Conservation (phyloP, 1,140 invertebrate species). For the Aphelenchoides avenae region DNA sequence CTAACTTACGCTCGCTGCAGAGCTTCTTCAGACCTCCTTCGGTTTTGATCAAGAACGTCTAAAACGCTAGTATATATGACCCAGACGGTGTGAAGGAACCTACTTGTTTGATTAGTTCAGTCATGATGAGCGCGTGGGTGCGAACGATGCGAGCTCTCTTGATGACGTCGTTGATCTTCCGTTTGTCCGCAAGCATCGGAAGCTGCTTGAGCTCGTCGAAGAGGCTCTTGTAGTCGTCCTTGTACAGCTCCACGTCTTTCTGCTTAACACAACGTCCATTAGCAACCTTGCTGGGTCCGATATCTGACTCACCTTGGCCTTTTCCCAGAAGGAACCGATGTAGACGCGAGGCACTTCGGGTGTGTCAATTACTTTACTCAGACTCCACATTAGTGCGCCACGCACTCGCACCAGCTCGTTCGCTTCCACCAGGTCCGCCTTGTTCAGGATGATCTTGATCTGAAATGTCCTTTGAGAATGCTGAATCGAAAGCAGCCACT, state of each 20-base stretch:
- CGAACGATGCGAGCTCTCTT: constrained; percentile 7
- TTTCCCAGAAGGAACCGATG: constrained; percentile 35
- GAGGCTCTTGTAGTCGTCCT: constrained; percentile 3
- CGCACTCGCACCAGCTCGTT: constrained; percentile 24
- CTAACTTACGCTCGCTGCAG: too few species aligned
- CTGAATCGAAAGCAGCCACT: background rate
- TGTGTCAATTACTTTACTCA: constrained; percentile 25
- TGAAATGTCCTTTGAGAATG: constrained; percentile 83
- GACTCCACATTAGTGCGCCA: constrained; percentile 63
- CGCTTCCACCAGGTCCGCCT: constrained; percentile 27
- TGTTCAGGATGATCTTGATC: constrained; percentile 35
- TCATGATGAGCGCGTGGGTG: constrained; percentile 3
- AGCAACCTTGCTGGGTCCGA: too few species aligned
- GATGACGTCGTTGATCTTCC: constrained; percentile 3
- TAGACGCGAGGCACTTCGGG: constrained; percentile 34
- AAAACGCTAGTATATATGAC: too few species aligned
- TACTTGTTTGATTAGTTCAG: background rate
- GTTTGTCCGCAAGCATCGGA: background rate
- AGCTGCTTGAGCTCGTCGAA: constrained; percentile 9
- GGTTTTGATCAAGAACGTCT: too few species aligned
- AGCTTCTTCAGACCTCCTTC: too few species aligned
- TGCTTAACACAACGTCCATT: too few species aligned
- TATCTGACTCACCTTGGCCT: too few species aligned
- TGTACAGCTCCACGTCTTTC: constrained; percentile 3
- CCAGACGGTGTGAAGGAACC: background rate